Evolutionary conservation across 1,140 invertebrate species (phyloP), one percentile per base, ranked within the genome.

Genomic region (Pachyrhynchus sulphureomaculatus): DNA sequence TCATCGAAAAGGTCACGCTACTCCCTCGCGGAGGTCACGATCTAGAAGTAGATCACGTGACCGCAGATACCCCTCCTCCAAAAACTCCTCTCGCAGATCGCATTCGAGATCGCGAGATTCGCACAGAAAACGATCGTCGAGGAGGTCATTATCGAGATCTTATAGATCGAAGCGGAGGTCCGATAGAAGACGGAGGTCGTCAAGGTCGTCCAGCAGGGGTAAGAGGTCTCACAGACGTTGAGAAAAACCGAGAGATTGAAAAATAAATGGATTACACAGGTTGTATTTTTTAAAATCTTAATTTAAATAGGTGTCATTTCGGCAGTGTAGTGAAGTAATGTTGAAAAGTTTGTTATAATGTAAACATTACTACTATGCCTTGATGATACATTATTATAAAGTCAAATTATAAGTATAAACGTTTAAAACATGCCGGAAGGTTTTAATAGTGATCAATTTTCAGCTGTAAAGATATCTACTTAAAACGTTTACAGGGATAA

Each of bases 221-320:
- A 73, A 73, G 72, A 71, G 69, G 63, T 73, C 72, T 53, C 65
- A 69, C 59, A 69, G 72, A 66, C 69, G 69, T 55, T 73, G 68
- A 71, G 64, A 42, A 13, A 36, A 44, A 6, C 10, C 12, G 24
- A 39, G 36, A 15, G 23, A 58, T 36, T 13, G 21, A 36, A 36
- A 15, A 20, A 20, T 29, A 10, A 52, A 32, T 39, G 18, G 29
- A 24, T n/a, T 4, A 6, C 33, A 20, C 57, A 67, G 65, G 65
- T 67, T 63, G 65, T 67, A 67, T 60, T 54, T 67, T 63, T 49
- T 63, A 44, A 55, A 60, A 44, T 26, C 12, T 20, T 8, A 13
- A 29, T 41, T 37, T 18, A 4, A 18, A 37, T 29, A 13, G 34
- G 34, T 13, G 34, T 37, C n/a, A 37, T 37, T 13, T 13, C 5